phyloP scores from a whole-genome alignment of 2,888 invertebrate genomes.

The Agrochola lota region DNA sequence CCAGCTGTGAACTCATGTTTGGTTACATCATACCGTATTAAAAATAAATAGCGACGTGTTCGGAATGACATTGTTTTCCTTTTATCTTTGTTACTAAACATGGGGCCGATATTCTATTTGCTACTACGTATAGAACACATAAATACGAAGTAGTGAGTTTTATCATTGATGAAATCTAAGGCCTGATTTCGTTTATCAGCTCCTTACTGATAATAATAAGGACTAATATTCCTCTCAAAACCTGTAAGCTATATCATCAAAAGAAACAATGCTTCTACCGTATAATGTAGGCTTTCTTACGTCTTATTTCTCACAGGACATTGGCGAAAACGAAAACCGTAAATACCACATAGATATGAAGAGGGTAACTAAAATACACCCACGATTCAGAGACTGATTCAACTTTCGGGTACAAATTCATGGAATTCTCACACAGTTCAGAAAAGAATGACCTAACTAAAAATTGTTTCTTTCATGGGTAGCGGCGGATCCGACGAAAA shows the following conservation, averaged over 20 bases:
- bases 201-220: background rate
- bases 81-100: slow-evolving; percentile 69
- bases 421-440: slow-evolving; percentile 35
- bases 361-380: slow-evolving; percentile 24
- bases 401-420: slow-evolving; percentile 30
- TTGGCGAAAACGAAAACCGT: slow-evolving; percentile 19
- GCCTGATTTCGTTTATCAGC: background rate
- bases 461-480: slow-evolving; percentile 55
- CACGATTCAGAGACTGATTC: slow-evolving; percentile 32
- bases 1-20: slow-evolving; percentile 60
- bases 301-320: slow-evolving; percentile 3
- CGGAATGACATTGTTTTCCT: slow-evolving; percentile 71
- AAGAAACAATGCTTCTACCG: background rate
- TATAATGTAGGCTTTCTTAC: slow-evolving; percentile 1
- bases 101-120: slow-evolving; percentile 45
- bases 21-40: slow-evolving; percentile 71
- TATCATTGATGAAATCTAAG: slow-evolving; percentile 29
- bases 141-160: slow-evolving; percentile 2
- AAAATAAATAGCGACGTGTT: slow-evolving; percentile 66
- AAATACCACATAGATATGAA: background rate
- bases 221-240: slow-evolving; percentile 8
- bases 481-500: slow-evolving; percentile 51
- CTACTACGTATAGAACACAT: slow-evolving; percentile 38
- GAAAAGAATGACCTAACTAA: slow-evolving; percentile 45
- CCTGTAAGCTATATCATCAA: background rate